Base-by-base conservation (phyloP, 2,113 vertebrate species). In the Corythornis vintsioides region DNA sequence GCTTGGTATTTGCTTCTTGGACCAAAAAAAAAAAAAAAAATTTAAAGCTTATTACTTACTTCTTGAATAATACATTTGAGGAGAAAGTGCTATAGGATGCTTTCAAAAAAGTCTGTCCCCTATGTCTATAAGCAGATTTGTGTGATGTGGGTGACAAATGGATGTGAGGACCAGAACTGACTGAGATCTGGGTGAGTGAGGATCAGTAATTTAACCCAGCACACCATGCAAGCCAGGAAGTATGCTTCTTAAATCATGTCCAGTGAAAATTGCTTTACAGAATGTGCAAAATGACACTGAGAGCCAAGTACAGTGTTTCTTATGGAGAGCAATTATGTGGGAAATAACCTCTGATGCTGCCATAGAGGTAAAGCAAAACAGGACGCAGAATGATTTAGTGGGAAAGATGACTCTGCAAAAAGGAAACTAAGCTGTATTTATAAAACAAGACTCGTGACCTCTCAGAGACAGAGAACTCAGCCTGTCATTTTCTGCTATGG, bases 401-500 rank as follows among this genome's bases (percentile, higher is more conserved):
- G 95, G 89, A 87, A 95, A 85, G 89, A 94, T 89, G 91, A 93
- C 89, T 93, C 92, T 74, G 91, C 95, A 92, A 83, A 94, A 91
- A 93, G 86, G 95, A 96, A 95, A 77, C 85, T 77, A 50, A 85
- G 75, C 60, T 13, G 15, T 92, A 89, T 88, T 95, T 92, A 87
- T 86, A 94, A 87, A 94, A 60, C 57, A 66, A 73, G 71, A 60
- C 77, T 92, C 48, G 10, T 95, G 76, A 90, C 88, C 75, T 88
- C 47, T 40, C 66, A 13, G 76, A 76, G 69, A 83, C 20, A 56
- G 38, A 80, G 53, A 77, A 13, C 47, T 89, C 75, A 74, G 83
- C 42, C 88, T 81, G 70, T 82, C 90, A 53, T 96, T 95, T 93
- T 94, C 77, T 66, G 70, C 83, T 63, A 42, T 0, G 13, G 87